Evolutionary conservation across 2,113 vertebrate genomes (phyloP).

Genomic region (Panthera tigris): DNA sequence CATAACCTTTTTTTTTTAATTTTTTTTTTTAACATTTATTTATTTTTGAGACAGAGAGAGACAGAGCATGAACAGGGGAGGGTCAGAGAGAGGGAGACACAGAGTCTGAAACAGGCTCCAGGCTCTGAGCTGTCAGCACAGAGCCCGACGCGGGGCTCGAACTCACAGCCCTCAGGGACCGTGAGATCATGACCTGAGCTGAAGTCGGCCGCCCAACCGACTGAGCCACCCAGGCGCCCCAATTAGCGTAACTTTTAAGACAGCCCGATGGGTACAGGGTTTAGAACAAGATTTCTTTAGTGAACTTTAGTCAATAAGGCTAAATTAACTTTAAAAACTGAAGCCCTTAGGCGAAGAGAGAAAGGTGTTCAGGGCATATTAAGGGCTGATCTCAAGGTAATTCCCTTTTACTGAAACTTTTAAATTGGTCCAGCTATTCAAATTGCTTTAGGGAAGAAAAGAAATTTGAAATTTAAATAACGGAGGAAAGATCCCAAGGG

Average conservation of each 20-base stretch:
- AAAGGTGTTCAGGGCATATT: not conserved
- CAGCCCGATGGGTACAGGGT: not conserved
- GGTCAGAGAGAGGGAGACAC: too few relatives aligned
- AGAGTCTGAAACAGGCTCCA: too few relatives aligned
- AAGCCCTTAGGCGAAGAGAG: slow-evolving; percentile 31
- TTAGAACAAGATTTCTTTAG: slow-evolving; percentile 15
- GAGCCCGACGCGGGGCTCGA: too few relatives aligned
- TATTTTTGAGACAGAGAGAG: too few relatives aligned
- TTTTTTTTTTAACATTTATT: too few relatives aligned
- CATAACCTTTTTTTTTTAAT: not conserved
- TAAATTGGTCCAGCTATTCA: not conserved
- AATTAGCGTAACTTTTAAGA: not conserved
- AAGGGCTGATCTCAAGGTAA: slow-evolving; percentile 11
- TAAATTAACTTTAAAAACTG: slow-evolving; percentile 15
- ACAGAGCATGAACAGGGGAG: too few relatives aligned
- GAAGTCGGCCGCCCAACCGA: too few relatives aligned
- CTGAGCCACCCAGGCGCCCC: too few relatives aligned
- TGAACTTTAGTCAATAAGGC: not conserved
- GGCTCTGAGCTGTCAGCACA: too few relatives aligned
- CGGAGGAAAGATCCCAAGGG: not conserved
- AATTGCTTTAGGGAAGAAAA: slow-evolving; percentile 12
- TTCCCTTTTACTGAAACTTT: not conserved
- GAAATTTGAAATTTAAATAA: not conserved
- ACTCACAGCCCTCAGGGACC: too few relatives aligned
- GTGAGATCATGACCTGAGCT: too few relatives aligned